Evolutionary conservation across 2,113 vertebrate species (phyloP).

Genomic region (Seriola quinqueradiata): DNA sequence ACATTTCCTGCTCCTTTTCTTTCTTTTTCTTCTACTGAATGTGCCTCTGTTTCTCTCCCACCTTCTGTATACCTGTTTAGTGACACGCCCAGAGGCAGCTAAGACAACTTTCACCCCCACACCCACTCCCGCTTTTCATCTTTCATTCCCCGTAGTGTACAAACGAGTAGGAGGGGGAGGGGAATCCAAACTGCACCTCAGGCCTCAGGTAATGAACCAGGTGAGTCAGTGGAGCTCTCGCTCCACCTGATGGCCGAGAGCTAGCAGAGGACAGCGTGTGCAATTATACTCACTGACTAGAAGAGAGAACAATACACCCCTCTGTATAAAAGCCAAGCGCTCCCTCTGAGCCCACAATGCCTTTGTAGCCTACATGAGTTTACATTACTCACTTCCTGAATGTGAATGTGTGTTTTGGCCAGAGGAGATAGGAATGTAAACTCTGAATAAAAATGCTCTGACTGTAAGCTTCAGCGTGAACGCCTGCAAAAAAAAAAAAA

Average conservation of each 20-base stretch:
- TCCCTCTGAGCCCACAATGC: neutral
- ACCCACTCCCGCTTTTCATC: conserved; percentile 45
- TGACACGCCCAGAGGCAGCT: conserved; percentile 59
- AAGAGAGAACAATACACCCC: conserved; percentile 35
- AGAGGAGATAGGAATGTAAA: conserved; percentile 38
- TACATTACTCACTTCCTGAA: conserved; percentile 52
- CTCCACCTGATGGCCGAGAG: conserved; percentile 75
- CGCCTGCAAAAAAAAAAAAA: neutral
- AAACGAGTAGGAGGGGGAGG: conserved; percentile 39
- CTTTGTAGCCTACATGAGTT: conserved; percentile 33
- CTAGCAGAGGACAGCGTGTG: conserved; percentile 10
- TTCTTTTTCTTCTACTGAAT: neutral
- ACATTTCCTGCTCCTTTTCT: conserved; percentile 47
- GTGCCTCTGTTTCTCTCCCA: conserved; percentile 6
- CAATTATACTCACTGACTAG: neutral
- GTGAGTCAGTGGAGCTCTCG: conserved; percentile 70
- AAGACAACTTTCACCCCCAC: conserved; percentile 48
- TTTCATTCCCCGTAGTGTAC: neutral
- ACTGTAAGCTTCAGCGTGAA: conserved; percentile 26
- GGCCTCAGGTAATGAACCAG: conserved; percentile 73
- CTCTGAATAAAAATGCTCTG: conserved; percentile 34
- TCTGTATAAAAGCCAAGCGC: conserved; percentile 3
- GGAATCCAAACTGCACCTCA: conserved; percentile 46
- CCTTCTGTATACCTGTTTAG: conserved; percentile 61
- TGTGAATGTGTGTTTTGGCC: conserved; percentile 37